Evolutionary conservation across 2,888 invertebrate species (phyloP), one percentile per base, ranked within the genome.

Genomic region (Sesamia inferens): DNA sequence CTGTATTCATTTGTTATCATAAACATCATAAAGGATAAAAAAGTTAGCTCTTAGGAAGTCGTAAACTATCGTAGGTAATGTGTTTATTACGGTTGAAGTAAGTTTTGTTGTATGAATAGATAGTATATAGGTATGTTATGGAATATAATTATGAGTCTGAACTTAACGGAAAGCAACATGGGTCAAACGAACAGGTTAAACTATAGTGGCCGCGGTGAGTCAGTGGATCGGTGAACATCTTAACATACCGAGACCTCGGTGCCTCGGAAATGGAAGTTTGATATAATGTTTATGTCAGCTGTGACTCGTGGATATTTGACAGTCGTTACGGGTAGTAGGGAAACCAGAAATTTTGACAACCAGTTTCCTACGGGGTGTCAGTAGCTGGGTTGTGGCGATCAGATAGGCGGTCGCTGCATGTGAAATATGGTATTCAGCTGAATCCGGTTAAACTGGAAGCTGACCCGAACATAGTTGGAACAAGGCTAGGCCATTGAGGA

Each of bases 1-100:
- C 65, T 64, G 71, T 76, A 78, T 80, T 82, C 74, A 84, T 80
- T 82, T 74, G 64, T 54, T 55, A 69, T 82, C 76, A 69, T 83
- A 82, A 84, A 83, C 55, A 65, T 51, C 62, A 70, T 55, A 55
- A 65, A 54, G 68, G 66, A 74, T 81, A 71, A 71, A 66, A 77
- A 81, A 84, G 58, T 82, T 84, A 71, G 66, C 66, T 73, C 63
- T 76, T 59, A 71, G 44, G 68, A 76, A 74, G 55, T 69, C 76
- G 65, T 74, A 76, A 82, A 74, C 58, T 24, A 24, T 57, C 57
- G 44, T 58, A 22, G 47, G 44, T 61, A 68, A 63, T 44, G 39
- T 19, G 22, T 69, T 84, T 71, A 48, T 73, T 76, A 80, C 68
- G 16, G 48, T 7, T 42, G 6, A 13, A 67, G 71, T 74, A 48